Conservation (phyloP, 2,797 vertebrate genomes). For the Eremophila alpestris region DNA sequence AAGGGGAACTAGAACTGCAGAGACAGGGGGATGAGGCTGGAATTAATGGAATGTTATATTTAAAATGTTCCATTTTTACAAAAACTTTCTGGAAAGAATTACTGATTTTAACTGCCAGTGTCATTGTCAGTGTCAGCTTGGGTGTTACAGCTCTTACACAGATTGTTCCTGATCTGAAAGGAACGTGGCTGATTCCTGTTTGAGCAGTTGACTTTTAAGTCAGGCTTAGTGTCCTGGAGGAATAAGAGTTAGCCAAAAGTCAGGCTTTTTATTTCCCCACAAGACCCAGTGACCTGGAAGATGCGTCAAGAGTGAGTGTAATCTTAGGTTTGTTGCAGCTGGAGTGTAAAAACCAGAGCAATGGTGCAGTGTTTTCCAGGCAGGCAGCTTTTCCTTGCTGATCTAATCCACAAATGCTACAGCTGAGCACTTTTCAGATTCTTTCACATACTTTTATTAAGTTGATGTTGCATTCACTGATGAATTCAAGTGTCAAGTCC, state of each 20-base stretch:
- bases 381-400: not conserved
- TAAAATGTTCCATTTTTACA: not conserved
- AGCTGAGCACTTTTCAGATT: slow-evolving; percentile 30
- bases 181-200: not conserved
- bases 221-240: not conserved
- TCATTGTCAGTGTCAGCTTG: not conserved
- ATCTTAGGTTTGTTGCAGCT: not conserved
- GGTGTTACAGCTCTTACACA: not conserved
- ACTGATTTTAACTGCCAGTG: not conserved
- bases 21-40: not conserved
- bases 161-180: not conserved
- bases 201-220: not conserved
- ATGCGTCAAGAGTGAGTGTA: not conserved
- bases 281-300: not conserved
- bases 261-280: not conserved
- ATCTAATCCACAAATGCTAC: not conserved
- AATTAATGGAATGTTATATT: not conserved
- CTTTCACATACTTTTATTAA: slow-evolving; percentile 65
- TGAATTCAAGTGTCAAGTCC: slow-evolving; percentile 11
- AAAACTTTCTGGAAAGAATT: not conserved
- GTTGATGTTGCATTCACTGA: slow-evolving; percentile 36
- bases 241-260: not conserved
- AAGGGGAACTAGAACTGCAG: not conserved
- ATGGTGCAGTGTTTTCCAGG: not conserved
- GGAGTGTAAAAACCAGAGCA: not conserved